Evolutionary conservation across 2,888 invertebrate species (phyloP).

Genomic region (Ennomos erosarius): DNA sequence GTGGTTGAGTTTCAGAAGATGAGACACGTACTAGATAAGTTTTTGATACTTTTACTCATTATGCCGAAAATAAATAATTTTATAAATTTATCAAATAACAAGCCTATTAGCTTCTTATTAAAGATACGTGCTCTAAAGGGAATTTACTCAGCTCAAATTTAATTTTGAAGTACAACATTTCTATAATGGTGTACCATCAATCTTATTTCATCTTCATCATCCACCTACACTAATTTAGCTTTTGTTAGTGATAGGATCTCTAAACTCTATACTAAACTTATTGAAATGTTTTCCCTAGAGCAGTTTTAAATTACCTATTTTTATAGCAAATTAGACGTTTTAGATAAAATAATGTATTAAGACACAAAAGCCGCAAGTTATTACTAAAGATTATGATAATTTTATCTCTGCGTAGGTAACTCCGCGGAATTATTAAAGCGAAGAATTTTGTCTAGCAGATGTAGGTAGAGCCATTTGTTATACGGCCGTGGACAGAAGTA

Average conservation of each 20-base stretch:
- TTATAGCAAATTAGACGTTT: too few relatives aligned
- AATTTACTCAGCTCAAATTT: constrained; percentile 10
- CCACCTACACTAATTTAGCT: too few relatives aligned
- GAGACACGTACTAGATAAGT: constrained; percentile 20
- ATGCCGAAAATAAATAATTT: too few relatives aligned
- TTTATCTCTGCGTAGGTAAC: constrained; percentile 6
- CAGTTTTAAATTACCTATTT: too few relatives aligned
- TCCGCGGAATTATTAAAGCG: constrained; percentile 1
- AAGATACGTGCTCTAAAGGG: constrained; percentile 3
- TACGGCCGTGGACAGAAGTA: constrained; percentile 35
- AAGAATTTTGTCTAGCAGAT: constrained; percentile 29
- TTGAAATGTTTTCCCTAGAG: too few relatives aligned
- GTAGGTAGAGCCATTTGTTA: constrained; percentile 31
- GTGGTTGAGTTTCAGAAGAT: constrained; percentile 18
- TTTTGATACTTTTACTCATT: constrained; percentile 10
- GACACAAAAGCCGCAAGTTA: background rate
- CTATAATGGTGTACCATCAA: too few relatives aligned
- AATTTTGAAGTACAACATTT: background rate
- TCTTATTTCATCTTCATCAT: too few relatives aligned
- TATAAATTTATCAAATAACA: too few relatives aligned
- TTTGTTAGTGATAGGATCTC: background rate
- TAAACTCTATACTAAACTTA: background rate
- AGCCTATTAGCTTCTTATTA: too few relatives aligned
- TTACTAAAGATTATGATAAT: constrained; percentile 2
- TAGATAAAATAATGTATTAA: background rate